These are phyloP conservation scores for Crotalus viridis DNA, from an alignment of 2,113 vertebrate genomes.

Conservation along the genomic window DNA sequence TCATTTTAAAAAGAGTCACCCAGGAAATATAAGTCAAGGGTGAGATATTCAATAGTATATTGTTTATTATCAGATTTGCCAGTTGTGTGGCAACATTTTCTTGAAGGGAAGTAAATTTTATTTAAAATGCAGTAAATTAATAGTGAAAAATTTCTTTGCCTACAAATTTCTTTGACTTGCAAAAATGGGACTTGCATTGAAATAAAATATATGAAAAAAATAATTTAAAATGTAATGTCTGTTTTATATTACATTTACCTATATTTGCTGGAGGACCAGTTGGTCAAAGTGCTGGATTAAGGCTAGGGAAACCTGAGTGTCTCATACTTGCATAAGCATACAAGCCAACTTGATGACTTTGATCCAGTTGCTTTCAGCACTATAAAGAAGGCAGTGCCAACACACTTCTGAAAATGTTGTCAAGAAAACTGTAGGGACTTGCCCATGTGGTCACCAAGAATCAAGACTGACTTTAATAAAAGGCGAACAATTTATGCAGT, in stretches of 20 bases:
- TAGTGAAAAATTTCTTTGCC: neutral
- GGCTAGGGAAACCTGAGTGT: neutral
- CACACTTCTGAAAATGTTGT: neutral
- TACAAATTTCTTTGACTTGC: neutral
- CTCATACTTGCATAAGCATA: neutral
- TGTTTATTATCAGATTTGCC: neutral
- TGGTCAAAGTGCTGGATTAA: neutral
- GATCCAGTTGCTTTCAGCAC: neutral
- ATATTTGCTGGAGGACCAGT: neutral
- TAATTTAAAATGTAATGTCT: neutral
- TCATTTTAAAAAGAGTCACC: slow-evolving; percentile 45
- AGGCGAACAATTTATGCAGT: neutral
- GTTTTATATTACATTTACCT: neutral
- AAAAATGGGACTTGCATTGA: neutral
- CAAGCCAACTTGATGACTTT: neutral
- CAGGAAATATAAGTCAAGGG: neutral
- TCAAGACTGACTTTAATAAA: neutral
- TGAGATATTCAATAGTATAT: neutral
- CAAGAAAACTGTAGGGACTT: neutral
- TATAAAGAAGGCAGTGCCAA: neutral
- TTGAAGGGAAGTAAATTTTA: slow-evolving; percentile 2
- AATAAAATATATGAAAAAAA: neutral
- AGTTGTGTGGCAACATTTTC: neutral
- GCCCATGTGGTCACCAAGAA: neutral
- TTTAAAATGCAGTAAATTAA: neutral